Base-by-base conservation (phyloP, 2,113 vertebrate genomes). In the Nothobranchius kuhntae region DNA sequence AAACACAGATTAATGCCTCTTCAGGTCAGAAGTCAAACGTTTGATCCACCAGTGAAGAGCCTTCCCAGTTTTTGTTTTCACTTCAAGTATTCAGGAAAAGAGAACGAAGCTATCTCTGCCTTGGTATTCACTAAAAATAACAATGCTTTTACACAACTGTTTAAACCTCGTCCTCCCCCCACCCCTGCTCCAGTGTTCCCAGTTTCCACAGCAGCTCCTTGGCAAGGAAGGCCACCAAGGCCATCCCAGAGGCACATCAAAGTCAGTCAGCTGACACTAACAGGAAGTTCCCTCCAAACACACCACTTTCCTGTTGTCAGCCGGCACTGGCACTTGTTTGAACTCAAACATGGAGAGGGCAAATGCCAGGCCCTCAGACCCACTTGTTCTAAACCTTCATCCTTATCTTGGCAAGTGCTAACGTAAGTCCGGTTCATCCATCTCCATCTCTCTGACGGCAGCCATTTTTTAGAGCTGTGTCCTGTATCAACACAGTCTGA, bases 241-340 rank as follows among this genome's bases (percentile, higher is more conserved):
- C 82, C 87, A 83, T 76, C 77, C 81, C 67, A 76, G 80, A 79
- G 68, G 64, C 65, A 87, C 89, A 87, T 91, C 90, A 90, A 91
- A 91, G 90, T 78, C 8, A 21, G 65, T 88, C 86, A 87, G 84
- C 89, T 86, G 87, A 90, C 86, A 90, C 90, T 90, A 91, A 91
- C 89, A 87, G 89, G 89, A 91, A 89, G 88, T 84, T 91, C 82
- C 87, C 75, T 83, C 86, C 70, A 84, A 89, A 80, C 86, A 83
- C 88, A 91, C 85, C 84, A 26, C 79, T 88, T 91, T 92, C 91
- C 89, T 91, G 91, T 92, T 93, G 90, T 92, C 90, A 83, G 82
- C 86, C 60, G 70, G 91, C 91, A 91, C 81, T 83, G 90, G 89
- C 85, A 87, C 86, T 90, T 91, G 88, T 88, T 89, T 91, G 84